A percentile compares a stretch with the other conserved stretches of the same genome.
Evolutionary conservation across 2,888 invertebrate genomes (phyloP).

Genomic region (Limnephilus auricula): DNA sequence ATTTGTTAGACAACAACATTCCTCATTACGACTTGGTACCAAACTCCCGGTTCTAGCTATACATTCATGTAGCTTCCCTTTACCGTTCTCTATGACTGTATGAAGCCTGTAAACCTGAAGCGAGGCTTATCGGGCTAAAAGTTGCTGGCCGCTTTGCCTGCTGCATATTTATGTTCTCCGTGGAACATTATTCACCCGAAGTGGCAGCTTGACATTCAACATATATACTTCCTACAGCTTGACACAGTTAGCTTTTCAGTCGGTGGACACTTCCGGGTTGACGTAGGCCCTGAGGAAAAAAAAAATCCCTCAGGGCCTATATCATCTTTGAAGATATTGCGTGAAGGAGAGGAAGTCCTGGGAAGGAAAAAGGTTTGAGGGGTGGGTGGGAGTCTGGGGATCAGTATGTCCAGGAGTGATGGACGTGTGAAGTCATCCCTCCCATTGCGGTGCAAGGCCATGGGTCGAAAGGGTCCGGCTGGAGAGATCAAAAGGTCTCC

Average conservation of each 20-base stretch:
- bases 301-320: no score
- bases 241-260: not conserved
- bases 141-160: not conserved
- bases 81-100: not conserved
- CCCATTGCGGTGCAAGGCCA: no score
- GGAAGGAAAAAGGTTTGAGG: no score
- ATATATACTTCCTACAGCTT: not conserved
- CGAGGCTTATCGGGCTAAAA: not conserved
- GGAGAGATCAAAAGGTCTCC: no score
- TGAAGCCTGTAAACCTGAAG: not conserved
- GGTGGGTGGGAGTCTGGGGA: no score
- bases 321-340: no score
- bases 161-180: not conserved
- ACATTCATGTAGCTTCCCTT: not conserved
- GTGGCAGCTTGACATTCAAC: not conserved
- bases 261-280: no score
- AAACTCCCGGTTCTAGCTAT: not conserved
- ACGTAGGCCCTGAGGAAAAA: no score
- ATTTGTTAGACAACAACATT: not conserved
- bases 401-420: no score
- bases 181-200: not conserved
- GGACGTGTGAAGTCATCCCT: no score
- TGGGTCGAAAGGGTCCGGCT: no score
- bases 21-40: not conserved
- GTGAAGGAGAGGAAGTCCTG: no score